Evolutionary conservation across 2,888 invertebrate species (phyloP), one percentile per base, ranked within the genome.

Genomic region (Acanthacorydalis orientalis): DNA sequence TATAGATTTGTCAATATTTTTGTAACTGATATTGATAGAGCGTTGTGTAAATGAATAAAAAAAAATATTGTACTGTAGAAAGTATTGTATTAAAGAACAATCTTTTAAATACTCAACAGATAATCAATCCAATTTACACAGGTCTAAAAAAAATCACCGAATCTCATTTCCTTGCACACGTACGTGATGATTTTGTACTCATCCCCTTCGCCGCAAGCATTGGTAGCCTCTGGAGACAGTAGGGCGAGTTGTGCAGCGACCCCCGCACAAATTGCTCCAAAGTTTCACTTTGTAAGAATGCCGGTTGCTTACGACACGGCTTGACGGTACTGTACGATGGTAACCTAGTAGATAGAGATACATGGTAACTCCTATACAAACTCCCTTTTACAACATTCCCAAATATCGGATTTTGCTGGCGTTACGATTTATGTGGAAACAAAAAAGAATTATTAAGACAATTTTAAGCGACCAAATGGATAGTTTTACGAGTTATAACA

Each of bases 231-330:
- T 37, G 37, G 37, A 37, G 37, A 37, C 37, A 37, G 14, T 37
- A 14, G 41, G 31, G 37, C 46, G 51, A 51, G 51, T 49, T 46
- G 46, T 46, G 48, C 43, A 37, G 7, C 37, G 14, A 37, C 37
- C 37, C 53, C 57, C 53, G 59, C 58, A 55, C 60, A 61, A 62
- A 60, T 61, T 60, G 58, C 57, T 54, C 53, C 54, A 56, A 60
- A 60, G 59, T 61, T 61, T 61, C 60, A 60, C 60, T 60, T 61
- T 54, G 57, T 57, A 59, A 60, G 59, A 60, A 60, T 57, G 59
- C 55, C 37, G 37, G 12, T 23, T 23, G 23, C 23, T 23, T 23
- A 23, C 23, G 23, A 23, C 23, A 23, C 23, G 23, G 23, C 23
- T 23, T 23, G 23, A 23, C 23, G 23, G 23, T 23, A 23, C 6